These are phyloP conservation scores for Lydus trimaculatus DNA, from an alignment of 2,888 invertebrate genomes.

Conservation along the genomic window DNA sequence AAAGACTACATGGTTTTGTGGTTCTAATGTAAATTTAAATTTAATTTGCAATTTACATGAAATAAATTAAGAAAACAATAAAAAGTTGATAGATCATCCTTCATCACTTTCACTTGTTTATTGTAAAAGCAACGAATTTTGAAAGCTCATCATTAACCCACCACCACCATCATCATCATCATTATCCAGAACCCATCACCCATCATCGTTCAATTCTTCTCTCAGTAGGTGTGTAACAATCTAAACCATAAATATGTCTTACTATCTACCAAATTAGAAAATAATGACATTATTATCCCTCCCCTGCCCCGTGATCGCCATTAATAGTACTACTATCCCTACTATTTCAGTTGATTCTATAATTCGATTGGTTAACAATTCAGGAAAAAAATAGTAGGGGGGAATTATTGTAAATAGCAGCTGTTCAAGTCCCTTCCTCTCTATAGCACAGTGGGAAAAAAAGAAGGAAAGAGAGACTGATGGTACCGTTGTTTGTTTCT, in stretches of 20 bases:
- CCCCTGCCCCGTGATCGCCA: slow-evolving; percentile 35
- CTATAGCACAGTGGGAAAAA: neutral
- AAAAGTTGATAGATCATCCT: neutral
- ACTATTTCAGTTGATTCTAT: slow-evolving; percentile 12
- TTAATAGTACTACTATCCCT: slow-evolving; percentile 33
- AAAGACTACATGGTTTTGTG: neutral
- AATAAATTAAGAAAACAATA: neutral
- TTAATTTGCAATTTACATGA: neutral
- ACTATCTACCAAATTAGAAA: slow-evolving; percentile 57
- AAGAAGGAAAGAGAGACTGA: neutral
- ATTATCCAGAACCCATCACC: neutral
- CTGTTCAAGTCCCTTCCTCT: slow-evolving; percentile 21
- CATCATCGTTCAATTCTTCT: neutral
- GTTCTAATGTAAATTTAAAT: neutral
- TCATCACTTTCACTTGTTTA: slow-evolving; percentile 1
- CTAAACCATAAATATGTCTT: slow-evolving; percentile 51
- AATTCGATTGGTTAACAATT: slow-evolving; percentile 44
- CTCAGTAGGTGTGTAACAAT: slow-evolving; percentile 7
- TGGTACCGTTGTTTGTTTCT: neutral
- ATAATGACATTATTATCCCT: slow-evolving; percentile 62
- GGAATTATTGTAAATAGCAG: slow-evolving; percentile 22
- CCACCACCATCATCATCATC: neutral
- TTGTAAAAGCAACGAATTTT: neutral
- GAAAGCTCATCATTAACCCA: neutral
- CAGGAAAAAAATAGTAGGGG: slow-evolving; percentile 22